phyloP scores from a whole-genome alignment of 1,140 invertebrate genomes.

The Berghia stephanieae region DNA sequence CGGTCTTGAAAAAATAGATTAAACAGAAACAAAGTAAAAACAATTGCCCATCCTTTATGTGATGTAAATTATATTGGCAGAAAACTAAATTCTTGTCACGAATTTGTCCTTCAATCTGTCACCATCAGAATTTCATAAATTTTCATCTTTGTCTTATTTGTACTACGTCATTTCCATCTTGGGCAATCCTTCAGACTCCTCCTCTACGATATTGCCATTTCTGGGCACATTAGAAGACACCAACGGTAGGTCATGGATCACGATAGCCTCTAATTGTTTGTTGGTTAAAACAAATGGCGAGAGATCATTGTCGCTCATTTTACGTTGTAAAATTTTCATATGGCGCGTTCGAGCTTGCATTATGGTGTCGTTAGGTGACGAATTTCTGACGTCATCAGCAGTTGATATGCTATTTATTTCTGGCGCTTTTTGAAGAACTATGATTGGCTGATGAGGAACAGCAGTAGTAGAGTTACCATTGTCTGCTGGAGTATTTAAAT shows the following conservation, averaged over 20 bases:
- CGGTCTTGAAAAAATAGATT: too few species aligned
- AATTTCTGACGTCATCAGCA: slow-evolving; percentile 26
- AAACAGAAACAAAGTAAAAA: too few species aligned
- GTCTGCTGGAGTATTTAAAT: too few species aligned
- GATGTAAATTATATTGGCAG: too few species aligned
- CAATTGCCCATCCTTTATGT: too few species aligned
- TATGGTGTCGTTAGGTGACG: slow-evolving; percentile 34
- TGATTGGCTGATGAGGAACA: slow-evolving; percentile 43
- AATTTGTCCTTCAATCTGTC: background rate
- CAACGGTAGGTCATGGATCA: slow-evolving; percentile 52
- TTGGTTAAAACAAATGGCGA: slow-evolving; percentile 52
- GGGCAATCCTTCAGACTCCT: background rate
- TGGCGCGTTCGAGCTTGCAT: slow-evolving; percentile 49
- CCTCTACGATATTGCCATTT: background rate
- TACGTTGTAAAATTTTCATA: slow-evolving; percentile 48
- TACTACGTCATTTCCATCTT: background rate
- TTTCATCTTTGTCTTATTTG: background rate
- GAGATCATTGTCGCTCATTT: slow-evolving; percentile 52
- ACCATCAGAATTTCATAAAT: background rate
- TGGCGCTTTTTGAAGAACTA: slow-evolving; percentile 52
- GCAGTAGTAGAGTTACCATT: too few species aligned
- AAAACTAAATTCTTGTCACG: background rate
- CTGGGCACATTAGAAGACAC: background rate
- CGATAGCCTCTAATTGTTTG: slow-evolving; percentile 53
- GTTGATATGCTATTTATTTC: slow-evolving; percentile 36